Percentiles rank a stretch among this genome's conserved stretches.
phyloP scores from a whole-genome alignment of 2,113 vertebrate genomes.

The Chlorodrepanis virens region DNA sequence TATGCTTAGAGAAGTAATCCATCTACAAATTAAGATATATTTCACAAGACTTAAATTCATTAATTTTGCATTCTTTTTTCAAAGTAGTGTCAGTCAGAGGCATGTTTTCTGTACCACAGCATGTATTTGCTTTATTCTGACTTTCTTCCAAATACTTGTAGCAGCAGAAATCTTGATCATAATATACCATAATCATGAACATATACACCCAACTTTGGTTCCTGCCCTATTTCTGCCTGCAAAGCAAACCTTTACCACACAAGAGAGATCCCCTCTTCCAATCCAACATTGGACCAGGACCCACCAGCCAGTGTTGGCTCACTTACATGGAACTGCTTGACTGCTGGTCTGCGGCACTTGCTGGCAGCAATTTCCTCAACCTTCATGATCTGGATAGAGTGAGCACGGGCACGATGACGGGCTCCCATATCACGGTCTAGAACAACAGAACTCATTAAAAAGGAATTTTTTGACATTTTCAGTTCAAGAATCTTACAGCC shows the following conservation, averaged over 20 bases:
- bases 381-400: slow-evolving; percentile 98
- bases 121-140: accelerated
- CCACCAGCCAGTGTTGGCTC: not conserved
- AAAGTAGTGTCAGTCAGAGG: not conserved
- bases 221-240: not conserved
- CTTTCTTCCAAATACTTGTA: not conserved
- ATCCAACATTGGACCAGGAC: accelerated
- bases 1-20: not conserved
- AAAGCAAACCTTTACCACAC: not conserved
- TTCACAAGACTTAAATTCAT: not conserved
- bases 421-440: slow-evolving; percentile 97
- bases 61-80: not conserved
- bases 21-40: not conserved
- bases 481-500: not conserved
- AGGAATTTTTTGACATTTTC: not conserved
- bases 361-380: slow-evolving; percentile 93
- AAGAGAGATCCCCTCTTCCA: not conserved
- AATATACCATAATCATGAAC: not conserved
- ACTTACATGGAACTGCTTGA: slow-evolving; percentile 99
- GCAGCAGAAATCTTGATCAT: not conserved
- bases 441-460: not conserved
- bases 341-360: slow-evolving; percentile 94
- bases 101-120: not conserved
- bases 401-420: slow-evolving; percentile 90
- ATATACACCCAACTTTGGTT: not conserved